A percentile compares a stretch with the other conserved stretches of the same genome.
phyloP scores from a whole-genome alignment of 2,888 invertebrate species.

The Elegia similella region DNA sequence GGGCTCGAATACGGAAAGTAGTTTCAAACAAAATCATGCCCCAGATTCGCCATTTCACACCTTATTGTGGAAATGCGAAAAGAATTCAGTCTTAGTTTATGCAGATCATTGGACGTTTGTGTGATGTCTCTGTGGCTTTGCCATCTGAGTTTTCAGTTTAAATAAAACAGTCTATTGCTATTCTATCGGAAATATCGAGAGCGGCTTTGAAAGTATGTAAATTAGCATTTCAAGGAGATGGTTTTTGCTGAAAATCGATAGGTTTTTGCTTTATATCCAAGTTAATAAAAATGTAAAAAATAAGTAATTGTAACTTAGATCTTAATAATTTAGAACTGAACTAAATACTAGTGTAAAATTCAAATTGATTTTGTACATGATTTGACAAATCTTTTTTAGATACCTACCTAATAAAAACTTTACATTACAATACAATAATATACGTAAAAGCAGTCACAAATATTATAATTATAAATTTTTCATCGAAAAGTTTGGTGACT shows the following conservation, averaged over 20 bases:
- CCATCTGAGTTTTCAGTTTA: not conserved
- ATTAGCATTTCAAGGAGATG: not conserved
- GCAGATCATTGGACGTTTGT: not conserved
- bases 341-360: no score
- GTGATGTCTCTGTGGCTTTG: not conserved
- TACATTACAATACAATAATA: no score
- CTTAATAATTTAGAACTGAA: no score
- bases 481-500: no score
- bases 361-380: no score
- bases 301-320: no score
- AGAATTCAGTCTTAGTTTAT: constrained; percentile 1
- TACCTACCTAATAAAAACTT: no score
- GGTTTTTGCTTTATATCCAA: no score
- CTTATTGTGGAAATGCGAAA: not conserved
- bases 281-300: no score
- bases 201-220: not conserved
- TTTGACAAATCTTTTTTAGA: no score
- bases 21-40: not conserved
- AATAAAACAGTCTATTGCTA: not conserved
- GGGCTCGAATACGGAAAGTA: not conserved
- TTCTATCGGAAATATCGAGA: not conserved
- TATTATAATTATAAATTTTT: no score
- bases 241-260: not conserved
- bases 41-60: not conserved
- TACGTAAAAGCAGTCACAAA: no score